Evolutionary conservation across 2,888 invertebrate species (phyloP).

Genomic region (Thumatha senex): DNA sequence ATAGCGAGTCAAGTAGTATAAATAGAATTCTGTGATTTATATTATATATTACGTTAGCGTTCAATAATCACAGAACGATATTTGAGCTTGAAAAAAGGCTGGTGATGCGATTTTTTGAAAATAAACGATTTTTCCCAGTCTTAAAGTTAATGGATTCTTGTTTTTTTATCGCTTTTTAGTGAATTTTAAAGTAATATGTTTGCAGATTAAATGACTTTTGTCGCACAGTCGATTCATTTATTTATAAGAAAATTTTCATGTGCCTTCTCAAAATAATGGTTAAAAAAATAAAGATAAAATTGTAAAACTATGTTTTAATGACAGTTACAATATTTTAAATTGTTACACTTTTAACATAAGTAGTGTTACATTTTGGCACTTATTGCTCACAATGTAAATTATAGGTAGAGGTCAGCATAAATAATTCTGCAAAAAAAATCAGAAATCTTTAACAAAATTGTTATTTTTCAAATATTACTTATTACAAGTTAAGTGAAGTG

Average conservation of each 20-base stretch:
- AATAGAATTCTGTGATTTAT: background rate
- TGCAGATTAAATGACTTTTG: constrained; percentile 27
- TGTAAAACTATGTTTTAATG: constrained; percentile 68
- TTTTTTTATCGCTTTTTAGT: constrained; percentile 40
- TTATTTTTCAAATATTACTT: too few relatives aligned
- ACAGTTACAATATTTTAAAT: constrained; percentile 67
- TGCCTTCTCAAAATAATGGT: constrained; percentile 79
- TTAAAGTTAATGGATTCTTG: constrained; percentile 11
- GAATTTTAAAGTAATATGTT: constrained; percentile 22
- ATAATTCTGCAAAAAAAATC: background rate
- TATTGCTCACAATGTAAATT: constrained; percentile 44
- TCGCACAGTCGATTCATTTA: constrained; percentile 63
- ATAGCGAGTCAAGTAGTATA: too few relatives aligned
- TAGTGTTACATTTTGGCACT: constrained; percentile 66
- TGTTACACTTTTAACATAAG: constrained; percentile 69
- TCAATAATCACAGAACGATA: constrained; percentile 40
- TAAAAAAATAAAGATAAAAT: constrained; percentile 56
- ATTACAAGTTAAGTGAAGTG: too few relatives aligned
- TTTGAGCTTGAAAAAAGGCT: constrained; percentile 49
- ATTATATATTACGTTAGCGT: constrained; percentile 45
- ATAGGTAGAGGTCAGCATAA: constrained; percentile 34
- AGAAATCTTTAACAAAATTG: too few relatives aligned
- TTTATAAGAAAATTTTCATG: constrained; percentile 79
- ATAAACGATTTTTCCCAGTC: constrained; percentile 16
- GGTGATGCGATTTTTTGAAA: constrained; percentile 35